A percentile compares a stretch with the other conserved stretches of the same genome.
phyloP scores from a whole-genome alignment of 2,113 vertebrate species.

The Dipodomys merriami region DNA sequence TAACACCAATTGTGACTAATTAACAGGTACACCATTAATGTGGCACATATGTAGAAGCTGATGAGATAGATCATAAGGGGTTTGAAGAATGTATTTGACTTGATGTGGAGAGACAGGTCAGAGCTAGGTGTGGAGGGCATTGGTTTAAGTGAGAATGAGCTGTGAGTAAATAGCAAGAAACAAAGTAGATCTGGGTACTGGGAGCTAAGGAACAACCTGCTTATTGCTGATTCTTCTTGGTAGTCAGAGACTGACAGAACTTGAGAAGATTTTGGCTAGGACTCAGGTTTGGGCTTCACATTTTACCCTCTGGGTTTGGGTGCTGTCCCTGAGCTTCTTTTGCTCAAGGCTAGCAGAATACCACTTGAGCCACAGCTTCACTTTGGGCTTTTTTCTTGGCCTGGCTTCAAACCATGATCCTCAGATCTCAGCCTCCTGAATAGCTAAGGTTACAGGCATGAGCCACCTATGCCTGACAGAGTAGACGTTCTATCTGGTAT shows the following conservation, averaged over 20 bases:
- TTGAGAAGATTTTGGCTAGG: not conserved
- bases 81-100: conserved; percentile 9
- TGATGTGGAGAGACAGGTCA: not conserved
- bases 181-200: not conserved
- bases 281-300: not conserved
- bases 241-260: not conserved
- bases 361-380: too few relatives aligned
- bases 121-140: not conserved
- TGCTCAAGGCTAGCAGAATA: too few relatives aligned
- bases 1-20: not conserved
- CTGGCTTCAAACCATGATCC: too few relatives aligned
- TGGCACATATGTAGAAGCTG: conserved; percentile 7
- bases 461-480: too few relatives aligned
- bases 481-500: too few relatives aligned
- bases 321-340: too few relatives aligned
- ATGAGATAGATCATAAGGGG: not conserved
- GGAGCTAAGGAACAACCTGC: not conserved
- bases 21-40: not conserved
- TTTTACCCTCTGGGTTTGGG: not conserved
- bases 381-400: not conserved
- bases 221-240: not conserved
- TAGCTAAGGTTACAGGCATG: too few relatives aligned
- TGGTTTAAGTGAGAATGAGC: not conserved
- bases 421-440: too few relatives aligned
- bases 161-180: not conserved